These are phyloP conservation scores for Pleuronectes platessa DNA, from an alignment of 2,113 vertebrate genomes.

Conservation along the genomic window DNA sequence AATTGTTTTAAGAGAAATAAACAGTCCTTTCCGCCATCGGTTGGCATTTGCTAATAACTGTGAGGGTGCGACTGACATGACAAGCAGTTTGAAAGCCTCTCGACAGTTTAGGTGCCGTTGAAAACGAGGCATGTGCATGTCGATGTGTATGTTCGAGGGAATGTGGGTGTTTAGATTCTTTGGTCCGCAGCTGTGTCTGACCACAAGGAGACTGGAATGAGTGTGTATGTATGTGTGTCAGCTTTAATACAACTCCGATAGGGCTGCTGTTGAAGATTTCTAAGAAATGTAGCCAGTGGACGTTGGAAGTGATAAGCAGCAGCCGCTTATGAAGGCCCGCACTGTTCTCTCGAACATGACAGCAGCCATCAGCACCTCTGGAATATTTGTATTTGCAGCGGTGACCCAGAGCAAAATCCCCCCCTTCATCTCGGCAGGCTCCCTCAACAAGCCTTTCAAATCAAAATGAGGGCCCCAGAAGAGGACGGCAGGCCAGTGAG, in stretches of 20 bases:
- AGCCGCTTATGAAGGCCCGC: constrained; percentile 69
- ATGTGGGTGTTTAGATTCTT: constrained; percentile 71
- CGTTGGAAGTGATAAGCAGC: constrained; percentile 69
- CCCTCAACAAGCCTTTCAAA: constrained; percentile 65
- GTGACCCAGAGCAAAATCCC: constrained; percentile 42
- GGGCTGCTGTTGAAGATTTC: not conserved
- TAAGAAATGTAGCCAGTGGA: constrained; percentile 15
- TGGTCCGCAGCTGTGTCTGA: constrained; percentile 68
- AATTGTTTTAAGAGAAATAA: constrained; percentile 76
- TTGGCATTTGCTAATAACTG: constrained; percentile 66
- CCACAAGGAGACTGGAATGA: constrained; percentile 41
- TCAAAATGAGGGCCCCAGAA: constrained; percentile 21
- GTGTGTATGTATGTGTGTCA: not conserved
- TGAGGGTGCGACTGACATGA: constrained; percentile 69
- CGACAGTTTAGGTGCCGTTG: constrained; percentile 49
- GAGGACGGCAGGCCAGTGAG: constrained; percentile 11
- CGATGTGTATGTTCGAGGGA: constrained; percentile 64
- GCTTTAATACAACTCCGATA: not conserved
- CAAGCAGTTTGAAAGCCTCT: constrained; percentile 58
- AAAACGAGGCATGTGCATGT: constrained; percentile 57
- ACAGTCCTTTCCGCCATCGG: constrained; percentile 65
- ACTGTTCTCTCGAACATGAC: constrained; percentile 76
- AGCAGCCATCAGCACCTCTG: constrained; percentile 71
- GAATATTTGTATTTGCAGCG: constrained; percentile 56
- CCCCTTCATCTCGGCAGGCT: constrained; percentile 55